phyloP scores from a whole-genome alignment of 1,140 invertebrate species.

The Delia radicum region DNA sequence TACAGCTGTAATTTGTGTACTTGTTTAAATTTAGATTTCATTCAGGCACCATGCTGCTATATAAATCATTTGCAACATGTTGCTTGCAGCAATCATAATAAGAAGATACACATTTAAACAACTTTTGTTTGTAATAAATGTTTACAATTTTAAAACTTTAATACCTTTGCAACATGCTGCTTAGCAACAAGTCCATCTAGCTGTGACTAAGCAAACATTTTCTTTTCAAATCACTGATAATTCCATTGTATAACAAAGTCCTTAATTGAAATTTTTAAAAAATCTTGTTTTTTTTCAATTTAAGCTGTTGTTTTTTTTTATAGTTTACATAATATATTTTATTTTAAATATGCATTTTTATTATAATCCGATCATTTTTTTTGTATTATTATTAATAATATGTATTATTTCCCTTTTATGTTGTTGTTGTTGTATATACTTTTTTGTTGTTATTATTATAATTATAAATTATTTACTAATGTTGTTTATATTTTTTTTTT shows the following conservation, averaged over 20 bases:
- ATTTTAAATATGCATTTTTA: constrained; percentile 1
- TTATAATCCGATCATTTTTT: constrained; percentile 14
- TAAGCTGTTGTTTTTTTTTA: not conserved
- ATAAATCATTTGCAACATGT: too few relatives aligned
- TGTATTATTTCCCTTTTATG: constrained; percentile 14
- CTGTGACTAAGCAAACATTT: too few relatives aligned
- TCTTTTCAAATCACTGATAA: not conserved
- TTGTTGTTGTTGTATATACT: not conserved
- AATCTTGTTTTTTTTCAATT: not conserved
- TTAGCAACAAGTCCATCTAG: too few relatives aligned
- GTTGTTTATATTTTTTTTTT: not conserved
- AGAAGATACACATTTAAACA: too few relatives aligned
- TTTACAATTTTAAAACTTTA: too few relatives aligned
- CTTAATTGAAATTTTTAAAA: not conserved
- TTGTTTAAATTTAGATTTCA: too few relatives aligned
- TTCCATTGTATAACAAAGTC: not conserved
- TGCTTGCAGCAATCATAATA: too few relatives aligned
- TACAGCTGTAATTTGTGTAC: too few relatives aligned
- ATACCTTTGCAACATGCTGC: too few relatives aligned
- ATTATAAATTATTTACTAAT: constrained; percentile 8
- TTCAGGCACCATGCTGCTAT: too few relatives aligned
- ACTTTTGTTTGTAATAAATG: too few relatives aligned
- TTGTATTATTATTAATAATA: constrained; percentile 5
- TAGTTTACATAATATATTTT: not conserved
- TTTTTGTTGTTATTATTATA: constrained; percentile 8